Evolutionary conservation across 2,888 invertebrate species (phyloP).

Genomic region (Pristionchus entomophagus): DNA sequence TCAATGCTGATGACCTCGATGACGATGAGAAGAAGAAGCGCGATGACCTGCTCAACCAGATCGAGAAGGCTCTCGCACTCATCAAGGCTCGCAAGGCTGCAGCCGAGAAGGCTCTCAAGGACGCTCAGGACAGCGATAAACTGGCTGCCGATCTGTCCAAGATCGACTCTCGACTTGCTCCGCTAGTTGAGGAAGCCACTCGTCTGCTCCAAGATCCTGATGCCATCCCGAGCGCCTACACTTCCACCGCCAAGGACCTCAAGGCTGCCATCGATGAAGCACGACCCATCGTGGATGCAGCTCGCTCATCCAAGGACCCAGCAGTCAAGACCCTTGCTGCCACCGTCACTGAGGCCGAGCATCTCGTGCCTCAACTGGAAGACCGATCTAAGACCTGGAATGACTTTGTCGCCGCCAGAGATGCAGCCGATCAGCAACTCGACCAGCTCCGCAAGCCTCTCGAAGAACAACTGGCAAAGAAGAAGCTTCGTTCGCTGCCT

Average conservation of each 20-base stretch:
- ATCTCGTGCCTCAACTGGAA: constrained; percentile 55
- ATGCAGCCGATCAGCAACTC: constrained; percentile 59
- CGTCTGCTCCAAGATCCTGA: constrained; percentile 53
- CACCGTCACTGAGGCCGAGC: constrained; percentile 37
- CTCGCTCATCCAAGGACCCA: not conserved
- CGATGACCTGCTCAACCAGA: constrained; percentile 57
- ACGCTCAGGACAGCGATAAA: constrained; percentile 50
- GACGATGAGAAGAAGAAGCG: constrained; percentile 56
- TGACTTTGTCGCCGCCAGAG: constrained; percentile 61
- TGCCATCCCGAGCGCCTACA: constrained; percentile 54
- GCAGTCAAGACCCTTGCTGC: constrained; percentile 33
- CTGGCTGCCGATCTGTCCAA: constrained; percentile 53
- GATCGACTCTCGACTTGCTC: constrained; percentile 52
- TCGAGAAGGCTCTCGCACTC: constrained; percentile 52
- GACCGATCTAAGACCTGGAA: constrained; percentile 58
- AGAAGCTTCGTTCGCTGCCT: constrained; percentile 45
- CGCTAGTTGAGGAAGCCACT: constrained; percentile 57
- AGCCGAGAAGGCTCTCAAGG: constrained; percentile 54
- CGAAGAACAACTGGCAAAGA: constrained; percentile 52
- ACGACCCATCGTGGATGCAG: not conserved
- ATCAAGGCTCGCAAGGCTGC: constrained; percentile 47
- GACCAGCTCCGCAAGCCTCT: constrained; percentile 55
- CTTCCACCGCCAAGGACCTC: constrained; percentile 54
- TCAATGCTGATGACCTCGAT: constrained; percentile 55
- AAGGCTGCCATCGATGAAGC: constrained; percentile 2